Evolutionary conservation across 1,140 invertebrate genomes (phyloP), one percentile per base, ranked within the genome.

Genomic region (Choristoneura fumiferana): DNA sequence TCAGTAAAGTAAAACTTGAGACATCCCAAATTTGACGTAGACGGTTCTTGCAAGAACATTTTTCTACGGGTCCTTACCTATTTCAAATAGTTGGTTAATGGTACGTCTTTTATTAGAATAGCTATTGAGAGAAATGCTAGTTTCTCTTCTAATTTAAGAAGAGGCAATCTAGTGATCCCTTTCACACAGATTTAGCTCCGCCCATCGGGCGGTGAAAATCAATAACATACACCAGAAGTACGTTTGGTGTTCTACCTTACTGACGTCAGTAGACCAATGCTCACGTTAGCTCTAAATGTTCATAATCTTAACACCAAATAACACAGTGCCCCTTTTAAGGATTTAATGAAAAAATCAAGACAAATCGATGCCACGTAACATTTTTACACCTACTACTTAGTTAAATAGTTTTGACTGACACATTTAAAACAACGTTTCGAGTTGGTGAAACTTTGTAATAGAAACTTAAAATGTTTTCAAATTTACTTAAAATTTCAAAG

Each of bases 51-150:
- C 63, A 69, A 71, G 77, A 78, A 76, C 78, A 70, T 73, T 82
- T 83, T 78, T 75, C 68, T 67, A 66, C 63, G 66, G 78, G 67
- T 72, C 75, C 70, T 79, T 83, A 79, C 81, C 80, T 85, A 84
- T 88, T 86, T 88, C 80, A 83, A 87, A 88, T 84, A 88, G 85
- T 84, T 84, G 76, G 75, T 83, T 84, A 88, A 86, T 86, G 78
- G 81, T 81, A 84, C 85, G 81, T 88, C 83, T 83, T 88, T 88
- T 86, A 88, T 88, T 86, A 84, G 78, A 86, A 85, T 73, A 70
- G 67, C 76, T 76, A 77, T 75, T 53, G 81, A 78, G 78, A 71
- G 71, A 85, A 86, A 77, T 78, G 62, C 70, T 81, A 72, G 76
- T 70, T 88, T 79, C 73, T 85, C 75, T 83, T 88, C 81, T 83